A percentile compares a stretch with the other conserved stretches of the same genome.
Conservation (phyloP, 2,888 invertebrate genomes). For the Epinotia brunnichana region DNA sequence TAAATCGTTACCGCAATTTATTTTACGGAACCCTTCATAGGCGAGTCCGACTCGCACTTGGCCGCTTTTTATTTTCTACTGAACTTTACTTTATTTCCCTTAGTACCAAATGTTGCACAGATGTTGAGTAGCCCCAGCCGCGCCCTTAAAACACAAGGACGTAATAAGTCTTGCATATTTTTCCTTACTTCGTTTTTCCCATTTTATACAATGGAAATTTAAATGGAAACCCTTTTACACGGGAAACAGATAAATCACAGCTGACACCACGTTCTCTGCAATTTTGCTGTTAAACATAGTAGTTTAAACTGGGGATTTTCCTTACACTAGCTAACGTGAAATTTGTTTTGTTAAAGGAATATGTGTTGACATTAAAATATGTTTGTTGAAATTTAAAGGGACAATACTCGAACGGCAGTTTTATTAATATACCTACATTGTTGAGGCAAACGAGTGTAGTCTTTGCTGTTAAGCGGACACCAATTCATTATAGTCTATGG, state of each 20-base stretch:
- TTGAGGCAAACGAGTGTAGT: too few relatives aligned
- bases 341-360: background rate
- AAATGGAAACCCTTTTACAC: background rate
- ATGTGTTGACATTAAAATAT: background rate
- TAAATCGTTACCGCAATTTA: too few relatives aligned
- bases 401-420: background rate
- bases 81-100: background rate
- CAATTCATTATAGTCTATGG: too few relatives aligned
- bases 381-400: background rate
- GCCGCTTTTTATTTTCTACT: background rate
- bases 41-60: too few relatives aligned
- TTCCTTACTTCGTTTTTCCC: background rate
- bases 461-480: too few relatives aligned
- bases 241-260: conserved; percentile 1
- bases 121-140: background rate
- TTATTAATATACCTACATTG: too few relatives aligned
- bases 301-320: background rate
- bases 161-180: background rate
- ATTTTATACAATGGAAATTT: background rate
- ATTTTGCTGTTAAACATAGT: conserved; percentile 2
- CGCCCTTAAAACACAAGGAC: background rate
- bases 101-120: background rate
- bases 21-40: too few relatives aligned
- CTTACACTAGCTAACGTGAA: background rate
- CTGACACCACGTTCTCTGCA: background rate